A percentile compares a stretch with the other conserved stretches of the same genome.
Evolutionary conservation across 2,888 invertebrate genomes (phyloP).

Genomic region (Sminthurides aquaticus): DNA sequence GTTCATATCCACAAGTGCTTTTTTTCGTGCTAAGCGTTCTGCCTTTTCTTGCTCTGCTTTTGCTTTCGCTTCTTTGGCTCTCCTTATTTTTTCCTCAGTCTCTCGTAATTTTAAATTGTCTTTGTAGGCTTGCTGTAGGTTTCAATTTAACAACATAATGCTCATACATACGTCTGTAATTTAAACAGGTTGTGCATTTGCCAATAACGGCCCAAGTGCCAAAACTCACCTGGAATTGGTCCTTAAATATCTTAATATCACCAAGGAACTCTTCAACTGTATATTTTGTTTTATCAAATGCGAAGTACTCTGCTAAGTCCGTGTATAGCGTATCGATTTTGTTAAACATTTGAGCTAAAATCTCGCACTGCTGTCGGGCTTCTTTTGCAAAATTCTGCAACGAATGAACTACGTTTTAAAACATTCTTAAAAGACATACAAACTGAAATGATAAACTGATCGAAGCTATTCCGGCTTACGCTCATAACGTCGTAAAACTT

Average conservation of each 20-base stretch:
- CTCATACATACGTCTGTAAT: neutral
- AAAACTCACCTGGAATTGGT: constrained; percentile 67
- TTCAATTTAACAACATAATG: constrained; percentile 4
- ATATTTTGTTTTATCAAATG: constrained; percentile 88
- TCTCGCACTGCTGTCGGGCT: constrained; percentile 76
- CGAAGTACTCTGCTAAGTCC: constrained; percentile 79
- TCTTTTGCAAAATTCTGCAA: constrained; percentile 64
- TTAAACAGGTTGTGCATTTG: constrained; percentile 5
- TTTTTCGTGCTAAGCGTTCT: constrained; percentile 70
- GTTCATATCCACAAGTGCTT: constrained; percentile 85
- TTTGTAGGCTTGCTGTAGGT: constrained; percentile 63
- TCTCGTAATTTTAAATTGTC: constrained; percentile 77
- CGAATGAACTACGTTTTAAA: constrained; percentile 44
- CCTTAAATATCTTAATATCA: constrained; percentile 90
- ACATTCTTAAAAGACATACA: constrained; percentile 32
- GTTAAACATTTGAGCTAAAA: constrained; percentile 85
- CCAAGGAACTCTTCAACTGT: constrained; percentile 90
- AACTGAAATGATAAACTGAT: too few relatives aligned
- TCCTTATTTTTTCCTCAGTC: constrained; percentile 71
- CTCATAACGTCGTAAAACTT: constrained; percentile 79
- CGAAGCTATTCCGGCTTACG: too few relatives aligned
- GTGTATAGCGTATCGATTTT: constrained; percentile 82
- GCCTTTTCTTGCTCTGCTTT: constrained; percentile 75
- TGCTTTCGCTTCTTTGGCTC: constrained; percentile 75
- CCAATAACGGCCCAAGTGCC: neutral